Conservation (phyloP, 2,113 vertebrate genomes). For the Dendropsophus ebraccatus region DNA sequence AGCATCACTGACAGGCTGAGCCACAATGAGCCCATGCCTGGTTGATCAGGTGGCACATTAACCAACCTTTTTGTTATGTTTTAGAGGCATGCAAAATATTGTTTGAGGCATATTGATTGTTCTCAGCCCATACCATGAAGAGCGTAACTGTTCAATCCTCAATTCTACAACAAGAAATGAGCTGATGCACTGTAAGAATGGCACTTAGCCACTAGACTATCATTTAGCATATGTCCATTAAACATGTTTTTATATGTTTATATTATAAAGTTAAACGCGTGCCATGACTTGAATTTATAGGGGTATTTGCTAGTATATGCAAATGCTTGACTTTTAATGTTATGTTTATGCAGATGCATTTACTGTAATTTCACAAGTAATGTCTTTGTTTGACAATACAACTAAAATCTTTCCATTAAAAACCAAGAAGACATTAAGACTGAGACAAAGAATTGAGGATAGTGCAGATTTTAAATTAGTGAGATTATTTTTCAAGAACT, state of each 20-base stretch:
- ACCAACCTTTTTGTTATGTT: slow-evolving; percentile 13
- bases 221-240: slow-evolving; percentile 21
- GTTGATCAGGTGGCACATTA: background rate
- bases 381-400: slow-evolving; percentile 40
- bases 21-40: background rate
- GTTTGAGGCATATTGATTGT: slow-evolving; percentile 34
- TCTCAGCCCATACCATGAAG: background rate
- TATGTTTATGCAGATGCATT: slow-evolving; percentile 38
- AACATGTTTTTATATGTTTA: slow-evolving; percentile 40
- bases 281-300: slow-evolving; percentile 19
- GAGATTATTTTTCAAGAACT: background rate
- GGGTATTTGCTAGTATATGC: slow-evolving; percentile 9
- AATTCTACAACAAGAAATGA: slow-evolving; percentile 13
- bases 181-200: slow-evolving; percentile 29
- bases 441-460: background rate
- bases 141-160: background rate
- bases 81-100: slow-evolving; percentile 15
- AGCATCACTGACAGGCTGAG: background rate
- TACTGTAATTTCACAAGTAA: slow-evolving; percentile 42
- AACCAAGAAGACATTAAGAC: slow-evolving; percentile 39
- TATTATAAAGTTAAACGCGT: background rate
- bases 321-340: slow-evolving; percentile 37
- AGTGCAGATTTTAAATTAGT: background rate
- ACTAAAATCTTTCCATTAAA: slow-evolving; percentile 40
- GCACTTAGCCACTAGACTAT: slow-evolving; percentile 22